Percentiles rank a stretch among this genome's conserved stretches.
Conservation (phyloP, 2,797 vertebrate species). For the Rhinophrynus dorsalis region DNA sequence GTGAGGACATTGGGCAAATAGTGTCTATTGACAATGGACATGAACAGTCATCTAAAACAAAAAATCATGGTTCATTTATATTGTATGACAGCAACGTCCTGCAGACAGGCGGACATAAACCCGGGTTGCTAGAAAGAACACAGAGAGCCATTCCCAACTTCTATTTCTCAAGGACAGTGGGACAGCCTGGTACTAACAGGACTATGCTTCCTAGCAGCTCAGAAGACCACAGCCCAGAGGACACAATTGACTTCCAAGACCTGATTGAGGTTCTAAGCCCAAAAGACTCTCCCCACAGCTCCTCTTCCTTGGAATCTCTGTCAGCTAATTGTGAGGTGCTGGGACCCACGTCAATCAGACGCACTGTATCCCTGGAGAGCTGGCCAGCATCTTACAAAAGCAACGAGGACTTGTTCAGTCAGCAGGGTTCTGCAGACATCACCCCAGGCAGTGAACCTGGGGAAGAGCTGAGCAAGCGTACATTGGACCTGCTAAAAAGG, state of each 20-base stretch:
- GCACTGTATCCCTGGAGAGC: slow-evolving; percentile 88
- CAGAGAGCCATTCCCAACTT: slow-evolving; percentile 23
- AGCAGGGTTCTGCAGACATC: slow-evolving; percentile 75
- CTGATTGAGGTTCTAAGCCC: slow-evolving; percentile 37
- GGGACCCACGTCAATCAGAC: slow-evolving; percentile 68
- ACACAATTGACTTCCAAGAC: slow-evolving; percentile 28
- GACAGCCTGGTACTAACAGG: slow-evolving; percentile 20
- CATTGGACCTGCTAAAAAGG: slow-evolving; percentile 91
- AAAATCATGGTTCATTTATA: neutral
- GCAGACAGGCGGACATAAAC: slow-evolving; percentile 16
- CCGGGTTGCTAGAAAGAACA: slow-evolving; percentile 4
- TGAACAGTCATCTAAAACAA: slow-evolving; percentile 7
- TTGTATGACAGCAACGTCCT: slow-evolving; percentile 11
- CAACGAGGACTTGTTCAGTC: slow-evolving; percentile 76
- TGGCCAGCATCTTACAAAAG: slow-evolving; percentile 80
- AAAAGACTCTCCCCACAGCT: slow-evolving; percentile 16
- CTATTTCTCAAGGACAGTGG: slow-evolving; percentile 15
- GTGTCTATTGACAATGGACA: neutral
- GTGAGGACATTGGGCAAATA: slow-evolving; percentile 7
- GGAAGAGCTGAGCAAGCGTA: slow-evolving; percentile 91
- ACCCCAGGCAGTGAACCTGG: slow-evolving; percentile 74
- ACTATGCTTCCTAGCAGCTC: slow-evolving; percentile 35
- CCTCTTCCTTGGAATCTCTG: slow-evolving; percentile 86
- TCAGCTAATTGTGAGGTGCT: slow-evolving; percentile 77
- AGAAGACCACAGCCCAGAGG: slow-evolving; percentile 40